Evolutionary conservation across 1,140 invertebrate genomes (phyloP).

Genomic region (Uloborus diversus): DNA sequence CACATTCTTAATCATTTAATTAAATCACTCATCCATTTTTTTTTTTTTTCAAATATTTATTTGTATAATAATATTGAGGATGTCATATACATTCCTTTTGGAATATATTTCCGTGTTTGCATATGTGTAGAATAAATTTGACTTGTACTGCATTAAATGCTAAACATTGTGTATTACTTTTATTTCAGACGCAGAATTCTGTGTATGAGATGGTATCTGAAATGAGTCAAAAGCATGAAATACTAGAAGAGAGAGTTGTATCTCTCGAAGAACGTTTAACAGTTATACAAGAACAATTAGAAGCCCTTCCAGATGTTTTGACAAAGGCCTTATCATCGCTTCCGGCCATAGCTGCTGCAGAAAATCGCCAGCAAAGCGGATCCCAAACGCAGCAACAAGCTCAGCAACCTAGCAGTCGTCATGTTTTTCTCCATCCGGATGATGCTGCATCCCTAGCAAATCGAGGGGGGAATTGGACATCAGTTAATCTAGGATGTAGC

Average conservation of each 20-base stretch:
- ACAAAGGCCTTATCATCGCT: conserved; percentile 36
- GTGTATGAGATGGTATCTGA: conserved; percentile 97
- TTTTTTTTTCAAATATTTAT: no score
- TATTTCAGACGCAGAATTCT: conserved; percentile 88
- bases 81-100: no score
- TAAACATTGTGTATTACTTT: no score
- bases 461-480: conserved; percentile 58
- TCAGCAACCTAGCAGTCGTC: conserved; percentile 43
- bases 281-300: conserved; percentile 59
- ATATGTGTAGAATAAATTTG: no score
- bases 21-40: no score
- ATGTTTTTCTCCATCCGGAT: conserved; percentile 59
- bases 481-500: conserved; percentile 46
- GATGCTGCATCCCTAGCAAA: conserved; percentile 58
- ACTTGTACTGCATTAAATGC: no score
- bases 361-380: neutral
- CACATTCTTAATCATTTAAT: no score
- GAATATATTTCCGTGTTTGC: no score
- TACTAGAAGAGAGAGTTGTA: conserved; percentile 85
- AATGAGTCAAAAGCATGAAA: conserved; percentile 90
- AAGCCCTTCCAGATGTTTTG: conserved; percentile 57
- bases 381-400: conserved; percentile 2
- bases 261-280: conserved; percentile 77
- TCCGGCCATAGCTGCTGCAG: conserved; percentile 12
- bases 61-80: no score